Base-by-base conservation (phyloP, 2,888 invertebrate species). In the Salpingus planirostris region DNA sequence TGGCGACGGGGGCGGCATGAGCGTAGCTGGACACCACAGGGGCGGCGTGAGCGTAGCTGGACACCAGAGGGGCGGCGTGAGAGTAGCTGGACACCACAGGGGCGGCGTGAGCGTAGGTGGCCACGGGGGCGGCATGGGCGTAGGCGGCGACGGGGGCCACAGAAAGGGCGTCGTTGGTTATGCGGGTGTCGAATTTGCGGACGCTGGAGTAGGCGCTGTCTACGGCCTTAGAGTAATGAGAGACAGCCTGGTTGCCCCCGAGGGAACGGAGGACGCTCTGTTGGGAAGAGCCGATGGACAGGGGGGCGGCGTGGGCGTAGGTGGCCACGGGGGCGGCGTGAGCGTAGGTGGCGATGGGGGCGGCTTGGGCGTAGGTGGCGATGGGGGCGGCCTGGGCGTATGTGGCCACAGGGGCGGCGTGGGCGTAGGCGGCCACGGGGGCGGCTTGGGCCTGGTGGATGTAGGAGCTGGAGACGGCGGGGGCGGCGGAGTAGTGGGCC, bases 121-220 rank as follows among this genome's bases (percentile, higher is more conserved):
- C 50, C 12, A 54, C 52, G 12, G 44, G 43, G 13, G 55, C 43
- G 21, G 50, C 49, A 27, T 50, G 46, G 15, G 50, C 46, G 24
- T 48, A 46, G 13, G 60, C 70, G 47, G 69, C 67, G 12, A 60
- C 70, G 31, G 51, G 30, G 37, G 41, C 36, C 8, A 30, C 22
- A n/a, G 26, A 24, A 28, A 60, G 50, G 44, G 65, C 69, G 49
- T 76, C 74, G 50, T 73, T 73, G 60, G 68, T 70, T 58, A 71
- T 62, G 43, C 73, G 69, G 28, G 72, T 71, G 41, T 75, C 72
- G 58, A 64, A 66, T 60, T 75, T 75, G 54, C 72, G 69, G 15
- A 74, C 70, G 52, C 70, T 73, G 42, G 74, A 73, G 65, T 70
- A 74, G 32, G 74, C 70, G 29, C 72, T 71, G 50, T 74, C 71